Base-by-base conservation (phyloP, 1,140 invertebrate species). In the Rhysida immarginata region DNA sequence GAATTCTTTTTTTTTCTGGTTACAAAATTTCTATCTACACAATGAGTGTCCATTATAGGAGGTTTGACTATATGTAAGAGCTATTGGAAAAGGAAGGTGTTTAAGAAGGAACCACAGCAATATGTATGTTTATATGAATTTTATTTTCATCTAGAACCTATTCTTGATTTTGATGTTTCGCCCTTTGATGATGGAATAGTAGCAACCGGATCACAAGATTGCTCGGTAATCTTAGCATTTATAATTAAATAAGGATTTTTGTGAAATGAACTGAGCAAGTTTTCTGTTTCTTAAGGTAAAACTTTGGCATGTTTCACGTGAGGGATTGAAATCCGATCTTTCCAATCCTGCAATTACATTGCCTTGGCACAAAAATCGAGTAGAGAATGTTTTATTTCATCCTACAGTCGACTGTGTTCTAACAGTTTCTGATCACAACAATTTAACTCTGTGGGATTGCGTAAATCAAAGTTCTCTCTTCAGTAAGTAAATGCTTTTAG, bases 111-210 rank as follows among this genome's bases (percentile, higher is more conserved):
- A n/a, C n/a, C n/a, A n/a, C n/a, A n/a, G n/a, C n/a, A n/a, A n/a
- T n/a, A n/a, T n/a, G n/a, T n/a, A n/a, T n/a, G n/a, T n/a, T n/a
- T n/a, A n/a, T n/a, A n/a, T 62, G 61, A 41, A 87, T 74, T 84
- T 82, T 24, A 84, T 92, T 70, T 79, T 41, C 35, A 11, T n/a
- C 11, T 83, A 46, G 91, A 93, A 65, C 89, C 88, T 29, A 85
- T 94, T 21, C 91, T 87, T n/a, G 90, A 94, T 71, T 84, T 95
- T 78, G 84, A 88, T 63, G 95, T 96, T 66, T 93, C 87, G 41
- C 91, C 89, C 35, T 94, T 94, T 73, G 87, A 95, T 70, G 90
- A 94, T 75, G 86, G 87, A 23, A 72, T 95, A 23, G 70, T 96
- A 57, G 82, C 87, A 13, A 94, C 90, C 51, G 86, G 87, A 48